phyloP scores from a whole-genome alignment of 2,113 vertebrate species.

The Prinia subflava region DNA sequence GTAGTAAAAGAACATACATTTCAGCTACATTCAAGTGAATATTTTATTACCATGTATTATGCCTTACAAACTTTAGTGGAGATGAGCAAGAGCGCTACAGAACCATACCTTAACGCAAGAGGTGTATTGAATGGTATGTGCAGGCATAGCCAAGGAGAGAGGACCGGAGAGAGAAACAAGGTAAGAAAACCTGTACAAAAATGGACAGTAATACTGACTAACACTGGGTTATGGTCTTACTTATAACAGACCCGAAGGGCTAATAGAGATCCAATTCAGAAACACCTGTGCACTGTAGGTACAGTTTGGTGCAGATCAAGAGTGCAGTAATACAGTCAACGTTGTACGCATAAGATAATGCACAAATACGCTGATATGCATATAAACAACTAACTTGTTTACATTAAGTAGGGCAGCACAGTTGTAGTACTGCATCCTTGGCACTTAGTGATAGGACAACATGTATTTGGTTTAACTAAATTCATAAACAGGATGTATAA shows the following conservation, averaged over 20 bases:
- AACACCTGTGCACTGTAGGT: conserved; percentile 35
- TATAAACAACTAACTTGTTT: conserved; percentile 43
- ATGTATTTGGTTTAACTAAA: conserved; percentile 69
- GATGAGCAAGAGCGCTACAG: conserved; percentile 64
- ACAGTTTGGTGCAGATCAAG: conserved; percentile 30
- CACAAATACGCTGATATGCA: conserved; percentile 57
- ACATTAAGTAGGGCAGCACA: conserved; percentile 32
- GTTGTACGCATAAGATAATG: conserved; percentile 46
- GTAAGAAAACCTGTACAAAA: conserved; percentile 58
- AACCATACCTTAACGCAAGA: conserved; percentile 67
- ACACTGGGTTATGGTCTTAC: conserved; percentile 45
- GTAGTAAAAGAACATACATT: conserved; percentile 59
- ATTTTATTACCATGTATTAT: conserved; percentile 79
- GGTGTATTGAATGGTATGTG: conserved; percentile 59
- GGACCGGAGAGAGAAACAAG: conserved; percentile 20
- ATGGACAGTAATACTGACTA: conserved; percentile 69
- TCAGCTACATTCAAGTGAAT: conserved; percentile 69
- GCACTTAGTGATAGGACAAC: conserved; percentile 73
- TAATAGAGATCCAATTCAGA: conserved; percentile 11
- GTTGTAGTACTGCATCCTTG: conserved; percentile 46
- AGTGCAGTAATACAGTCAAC: conserved; percentile 47
- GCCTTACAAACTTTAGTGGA: conserved; percentile 71
- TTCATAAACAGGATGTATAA: conserved; percentile 50
- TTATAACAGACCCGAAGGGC: conserved; percentile 14
- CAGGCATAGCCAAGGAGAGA: conserved; percentile 54